A percentile compares a stretch with the other conserved stretches of the same genome.
These are phyloP conservation scores for Lanistes nyassanus DNA, from an alignment of 1,140 invertebrate species.

Conservation along the genomic window DNA sequence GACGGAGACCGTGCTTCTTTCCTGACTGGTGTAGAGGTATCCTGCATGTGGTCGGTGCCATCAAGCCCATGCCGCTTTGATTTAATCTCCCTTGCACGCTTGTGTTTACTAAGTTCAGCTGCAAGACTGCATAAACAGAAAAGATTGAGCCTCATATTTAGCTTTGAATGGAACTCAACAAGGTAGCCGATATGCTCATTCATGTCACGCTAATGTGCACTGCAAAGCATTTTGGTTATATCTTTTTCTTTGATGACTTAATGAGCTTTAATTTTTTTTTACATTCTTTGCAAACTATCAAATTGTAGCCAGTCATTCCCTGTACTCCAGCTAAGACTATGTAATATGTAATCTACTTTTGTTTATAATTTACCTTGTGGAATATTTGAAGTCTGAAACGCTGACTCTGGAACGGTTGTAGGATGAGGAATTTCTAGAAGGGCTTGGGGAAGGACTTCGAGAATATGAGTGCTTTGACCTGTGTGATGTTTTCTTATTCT, in stretches of 20 bases:
- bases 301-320: no score
- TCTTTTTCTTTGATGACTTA: background rate
- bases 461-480: constrained; percentile 15
- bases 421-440: constrained; percentile 12
- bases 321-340: no score
- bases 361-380: constrained; percentile 5
- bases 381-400: constrained; percentile 24
- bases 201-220: no score
- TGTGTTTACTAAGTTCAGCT: constrained; percentile 66
- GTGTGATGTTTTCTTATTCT: constrained; percentile 17
- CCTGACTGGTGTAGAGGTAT: constrained; percentile 26
- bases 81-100: constrained; percentile 47
- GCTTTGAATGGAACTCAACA: no score
- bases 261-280: no score
- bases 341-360: no score
- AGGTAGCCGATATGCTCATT: no score
- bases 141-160: no score
- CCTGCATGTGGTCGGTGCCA: constrained; percentile 11
- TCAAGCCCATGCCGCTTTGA: constrained; percentile 21
- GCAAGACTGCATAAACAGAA: constrained; percentile 46
- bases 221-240: background rate
- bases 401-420: constrained; percentile 15
- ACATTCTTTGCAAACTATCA: no score
- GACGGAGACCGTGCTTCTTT: constrained; percentile 25
- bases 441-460: constrained; percentile 29